Base-by-base conservation (phyloP, 2,113 vertebrate species). In the Coptodon bakossiorum region DNA sequence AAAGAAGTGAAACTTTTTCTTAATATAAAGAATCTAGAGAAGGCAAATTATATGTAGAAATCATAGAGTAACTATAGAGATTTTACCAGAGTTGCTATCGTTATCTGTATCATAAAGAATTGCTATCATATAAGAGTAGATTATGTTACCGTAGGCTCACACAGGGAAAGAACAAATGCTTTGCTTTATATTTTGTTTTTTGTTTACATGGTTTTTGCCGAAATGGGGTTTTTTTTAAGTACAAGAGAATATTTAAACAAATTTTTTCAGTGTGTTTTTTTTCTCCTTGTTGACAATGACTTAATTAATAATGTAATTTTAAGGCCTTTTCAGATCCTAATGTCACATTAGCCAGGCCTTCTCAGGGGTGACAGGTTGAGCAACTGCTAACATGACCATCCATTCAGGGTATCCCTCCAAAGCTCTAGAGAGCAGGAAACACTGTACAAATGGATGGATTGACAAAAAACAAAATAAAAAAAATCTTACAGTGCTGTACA, bases 41-140 rank as follows among this genome's bases (percentile, higher is more conserved):
- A 93, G 88, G 88, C 90, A 90, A 85, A 93, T 93, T 94, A 94
- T 94, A 94, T 91, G 94, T 95, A 96, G 93, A 96, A 84, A 91
- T 43, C 85, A 90, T 95, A 96, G 93, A 95, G 80, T 94, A 94
- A 92, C 83, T 94, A 94, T 94, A 96, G 91, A 96, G 76, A 95
- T 93, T 96, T 94, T 95, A 96, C 93, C 91, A 95, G 93, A 94
- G 94, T 94, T 90, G 81, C 91, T 94, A 94, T 94, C 86, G 91
- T 95, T 95, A 94, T 94, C 89, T 95, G 93, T 96, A 93, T 94
- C 90, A 91, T 92, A 86, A 91, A 82, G 87, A 94, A 91, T 85
- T 87, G 90, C 88, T 93, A 95, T 95, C 56, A 91, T 96, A 96
- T 93, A 89, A 56, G 68, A 90, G 85, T 91, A 95, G 82, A 85